Conservation (phyloP, 2,888 invertebrate species). For the Pinctada fucata region DNA sequence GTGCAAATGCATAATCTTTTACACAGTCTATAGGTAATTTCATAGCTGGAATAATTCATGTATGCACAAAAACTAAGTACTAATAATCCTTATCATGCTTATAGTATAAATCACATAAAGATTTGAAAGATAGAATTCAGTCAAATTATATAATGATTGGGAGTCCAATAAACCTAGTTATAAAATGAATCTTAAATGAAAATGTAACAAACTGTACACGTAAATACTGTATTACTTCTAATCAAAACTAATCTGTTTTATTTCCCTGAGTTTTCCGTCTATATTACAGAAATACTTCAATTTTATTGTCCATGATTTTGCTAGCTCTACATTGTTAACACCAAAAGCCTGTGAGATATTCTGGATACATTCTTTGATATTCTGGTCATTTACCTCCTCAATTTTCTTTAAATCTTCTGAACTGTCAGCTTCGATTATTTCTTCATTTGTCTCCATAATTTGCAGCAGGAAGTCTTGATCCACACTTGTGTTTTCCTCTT, state of each 20-base stretch:
- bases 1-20: no score
- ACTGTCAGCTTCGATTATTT: conserved; percentile 83
- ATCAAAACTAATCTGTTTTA: conserved; percentile 29
- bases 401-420: conserved; percentile 75
- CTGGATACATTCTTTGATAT: conserved; percentile 69
- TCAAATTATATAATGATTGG: no score
- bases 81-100: no score
- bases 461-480: conserved; percentile 86
- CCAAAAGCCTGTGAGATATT: conserved; percentile 83
- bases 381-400: conserved; percentile 57
- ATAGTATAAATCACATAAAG: no score
- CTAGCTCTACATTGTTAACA: conserved; percentile 82
- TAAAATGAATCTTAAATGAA: no score
- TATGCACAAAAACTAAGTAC: no score
- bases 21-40: no score
- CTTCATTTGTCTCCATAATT: conserved; percentile 94
- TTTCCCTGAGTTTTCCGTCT: conserved; percentile 85
- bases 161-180: no score
- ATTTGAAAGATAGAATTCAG: no score
- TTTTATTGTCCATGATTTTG: conserved; percentile 83
- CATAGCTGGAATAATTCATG: no score
- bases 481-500: conserved; percentile 82
- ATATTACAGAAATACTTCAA: conserved; percentile 93
- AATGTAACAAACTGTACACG: no score
- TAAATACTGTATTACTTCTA: neutral